A percentile compares a stretch with the other conserved stretches of the same genome.
Evolutionary conservation across 2,113 vertebrate species (phyloP).

Genomic region (Thryonomys swinderianus): DNA sequence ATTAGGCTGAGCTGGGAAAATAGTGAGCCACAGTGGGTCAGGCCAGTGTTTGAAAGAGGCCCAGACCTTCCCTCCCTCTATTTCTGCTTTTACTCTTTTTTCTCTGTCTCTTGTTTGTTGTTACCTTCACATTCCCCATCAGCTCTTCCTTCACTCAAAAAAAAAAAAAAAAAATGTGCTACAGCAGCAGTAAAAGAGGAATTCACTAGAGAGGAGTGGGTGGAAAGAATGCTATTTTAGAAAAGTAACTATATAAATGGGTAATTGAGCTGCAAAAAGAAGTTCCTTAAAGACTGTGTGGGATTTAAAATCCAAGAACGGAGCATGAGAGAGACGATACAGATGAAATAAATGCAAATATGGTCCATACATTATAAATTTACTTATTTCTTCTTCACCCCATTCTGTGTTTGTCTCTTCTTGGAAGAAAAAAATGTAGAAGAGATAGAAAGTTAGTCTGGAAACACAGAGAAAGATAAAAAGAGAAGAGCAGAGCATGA

Average conservation of each 20-base stretch:
- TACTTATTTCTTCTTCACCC: neutral
- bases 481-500: neutral
- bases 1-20: neutral
- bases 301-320: conserved; percentile 64
- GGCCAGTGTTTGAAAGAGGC: neutral
- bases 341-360: conserved; percentile 51
- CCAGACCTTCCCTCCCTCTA: neutral
- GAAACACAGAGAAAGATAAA: neutral
- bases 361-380: neutral
- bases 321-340: conserved; percentile 46
- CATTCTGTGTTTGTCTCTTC: neutral
- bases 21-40: neutral
- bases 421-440: neutral
- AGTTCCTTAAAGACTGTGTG: conserved; percentile 61
- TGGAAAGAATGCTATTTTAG: conserved; percentile 55
- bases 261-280: conserved; percentile 52
- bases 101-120: neutral
- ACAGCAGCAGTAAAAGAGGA: neutral
- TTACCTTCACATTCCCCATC: neutral
- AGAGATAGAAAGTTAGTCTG: neutral
- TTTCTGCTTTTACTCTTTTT: neutral
- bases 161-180: conserved; percentile 7
- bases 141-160: neutral
- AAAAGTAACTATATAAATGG: conserved; percentile 59
- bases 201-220: neutral